phyloP scores from a whole-genome alignment of 2,888 invertebrate genomes.

The Arge pagana region DNA sequence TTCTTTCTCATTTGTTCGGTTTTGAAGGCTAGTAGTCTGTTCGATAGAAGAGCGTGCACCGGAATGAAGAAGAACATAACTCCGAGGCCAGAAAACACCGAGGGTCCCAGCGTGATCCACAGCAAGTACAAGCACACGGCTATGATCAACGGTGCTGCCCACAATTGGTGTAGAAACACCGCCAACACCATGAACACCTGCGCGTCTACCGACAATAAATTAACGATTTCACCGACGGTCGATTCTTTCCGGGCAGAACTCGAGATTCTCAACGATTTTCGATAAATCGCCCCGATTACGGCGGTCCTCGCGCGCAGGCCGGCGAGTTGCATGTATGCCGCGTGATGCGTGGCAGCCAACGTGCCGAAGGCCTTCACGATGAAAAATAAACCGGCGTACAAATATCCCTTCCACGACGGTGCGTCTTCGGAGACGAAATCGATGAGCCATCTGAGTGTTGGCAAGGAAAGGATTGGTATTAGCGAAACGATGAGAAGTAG shows the following conservation, averaged over 20 bases:
- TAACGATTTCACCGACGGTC: constrained; percentile 90
- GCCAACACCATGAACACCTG: constrained; percentile 86
- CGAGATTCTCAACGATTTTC: constrained; percentile 81
- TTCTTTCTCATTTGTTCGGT: constrained; percentile 92
- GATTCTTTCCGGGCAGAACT: constrained; percentile 80
- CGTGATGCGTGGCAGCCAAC: constrained; percentile 85
- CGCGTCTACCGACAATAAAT: constrained; percentile 90
- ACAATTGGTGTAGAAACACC: constrained; percentile 85
- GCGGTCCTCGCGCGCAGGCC: constrained; percentile 90
- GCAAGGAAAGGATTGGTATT: too few species aligned
- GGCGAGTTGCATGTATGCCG: constrained; percentile 86
- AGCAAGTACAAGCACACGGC: constrained; percentile 81
- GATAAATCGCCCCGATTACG: constrained; percentile 86
- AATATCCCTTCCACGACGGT: constrained; percentile 83
- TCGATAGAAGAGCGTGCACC: constrained; percentile 83
- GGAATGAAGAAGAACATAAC: constrained; percentile 94
- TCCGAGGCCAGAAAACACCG: constrained; percentile 89
- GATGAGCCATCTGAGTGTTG: constrained; percentile 69
- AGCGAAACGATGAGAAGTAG: neutral
- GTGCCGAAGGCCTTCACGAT: constrained; percentile 79
- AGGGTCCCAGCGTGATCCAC: constrained; percentile 80
- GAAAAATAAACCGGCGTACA: constrained; percentile 79
- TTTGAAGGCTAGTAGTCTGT: constrained; percentile 78
- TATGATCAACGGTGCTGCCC: constrained; percentile 92
- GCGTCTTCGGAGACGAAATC: constrained; percentile 67